Evolutionary conservation across 2,113 vertebrate species (phyloP), one percentile per base, ranked within the genome.

Genomic region (Pelmatolapia mariae): DNA sequence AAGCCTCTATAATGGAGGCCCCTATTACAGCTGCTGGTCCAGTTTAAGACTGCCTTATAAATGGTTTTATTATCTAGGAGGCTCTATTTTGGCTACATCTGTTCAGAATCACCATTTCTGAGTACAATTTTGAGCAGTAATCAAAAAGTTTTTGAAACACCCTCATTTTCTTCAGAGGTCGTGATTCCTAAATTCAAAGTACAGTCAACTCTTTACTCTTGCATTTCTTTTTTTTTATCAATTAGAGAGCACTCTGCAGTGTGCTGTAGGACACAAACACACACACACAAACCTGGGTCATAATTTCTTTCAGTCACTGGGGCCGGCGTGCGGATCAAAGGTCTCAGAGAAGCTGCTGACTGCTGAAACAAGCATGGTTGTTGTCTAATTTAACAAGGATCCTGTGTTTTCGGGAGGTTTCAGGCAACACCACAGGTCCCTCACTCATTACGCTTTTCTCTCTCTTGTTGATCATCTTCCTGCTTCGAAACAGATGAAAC

Each of bases 1-100:
- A 93, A 90, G 85, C 92, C 79, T 80, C 90, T 80, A 91, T 94
- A 95, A 94, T 94, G 86, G 92, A 90, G 86, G 87, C 71, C 19
- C 83, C 91, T 79, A 93, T 95, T 95, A 93, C 93, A 85, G 93
- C 85, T 40, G 90, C 89, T 40, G 88, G 68, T 88, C 66, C 80
- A 29, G 80, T 88, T 89, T 79, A 91, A 90, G 84, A 86, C 82
- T 0, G 73, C 63, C 86, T 81, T 45, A 89, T 86, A 90, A 93
- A 93, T 87, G 89, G 11, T 84, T 94, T 94, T 91, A 91, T 94
- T 91, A 90, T 93, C 81, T 26, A n/a, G 38, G 57, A 86, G 84
- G 66, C 63, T 68, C 84, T 88, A 63, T 89, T 89, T 80, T 59
- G 61, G 13, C 50, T 38, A 50, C 71, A 80, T 85, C 81, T 80